Evolutionary conservation across 2,113 vertebrate genomes (phyloP), one percentile per base, ranked within the genome.

Genomic region (Eleginops maclovinus): DNA sequence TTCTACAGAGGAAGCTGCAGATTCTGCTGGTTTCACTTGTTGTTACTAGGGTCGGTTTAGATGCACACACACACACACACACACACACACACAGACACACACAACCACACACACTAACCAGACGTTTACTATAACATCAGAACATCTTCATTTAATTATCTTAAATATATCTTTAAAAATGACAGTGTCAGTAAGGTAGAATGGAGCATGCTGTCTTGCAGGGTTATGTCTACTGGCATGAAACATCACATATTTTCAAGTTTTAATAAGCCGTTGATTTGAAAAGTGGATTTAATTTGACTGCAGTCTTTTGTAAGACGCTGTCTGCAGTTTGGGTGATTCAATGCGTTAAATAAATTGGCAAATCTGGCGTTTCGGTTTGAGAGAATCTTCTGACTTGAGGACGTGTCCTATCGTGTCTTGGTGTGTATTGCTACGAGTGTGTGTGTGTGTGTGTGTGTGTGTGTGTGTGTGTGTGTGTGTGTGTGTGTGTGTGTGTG

Each of bases 401-500:
- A 77, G 72, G 69, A 82, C 81, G 40, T 19, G 67, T 77, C 61
- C 75, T 73, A 55, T 77, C 47, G 56, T 76, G 85, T 70, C 66
- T 86, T 54, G 67, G 82, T 72, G 50, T 46, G 72, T 82, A 77
- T 88, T 79, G 81, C 78, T 82, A 83, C 76, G 50, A 68, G 61
- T 40, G 83, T 82, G 74, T 75, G 83, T 76, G 72, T 77, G 83
- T 80, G 86, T 75, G 72, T 77, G 83, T 80, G 86, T 75, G 61
- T 40, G 83, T 82, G 74, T 75, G 83, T 76, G 72, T 77, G 83
- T 80, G 86, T 75, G 61, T 40, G 83, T 82, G 74, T 75, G 83
- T 76, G 72, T 77, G 83, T 80, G 86, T 75, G 61, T 40, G 83
- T 82, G 74, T 75, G 83, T 76, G 72, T 77, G 83, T 80, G 86